These are phyloP conservation scores for Hesperophylax magnus DNA, from an alignment of 1,140 invertebrate species.

Conservation along the genomic window DNA sequence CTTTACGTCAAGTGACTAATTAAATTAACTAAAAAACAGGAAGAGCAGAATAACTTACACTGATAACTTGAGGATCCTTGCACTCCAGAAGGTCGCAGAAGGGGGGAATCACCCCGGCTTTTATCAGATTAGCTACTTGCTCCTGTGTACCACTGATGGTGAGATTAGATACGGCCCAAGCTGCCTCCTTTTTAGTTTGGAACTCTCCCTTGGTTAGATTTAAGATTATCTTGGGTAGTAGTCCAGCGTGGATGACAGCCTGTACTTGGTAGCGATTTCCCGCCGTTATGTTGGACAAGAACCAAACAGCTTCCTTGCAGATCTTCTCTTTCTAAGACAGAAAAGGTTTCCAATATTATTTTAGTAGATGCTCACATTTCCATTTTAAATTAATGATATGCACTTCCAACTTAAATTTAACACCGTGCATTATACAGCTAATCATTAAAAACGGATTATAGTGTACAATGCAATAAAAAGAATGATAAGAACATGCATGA, in stretches of 20 bases:
- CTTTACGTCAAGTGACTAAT: too few species aligned
- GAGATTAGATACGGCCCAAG: constrained; percentile 99
- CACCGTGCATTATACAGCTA: too few species aligned
- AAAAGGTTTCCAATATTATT: constrained; percentile 38
- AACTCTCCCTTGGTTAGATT: constrained; percentile 97
- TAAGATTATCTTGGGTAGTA: constrained; percentile 95
- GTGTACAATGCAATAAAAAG: too few species aligned
- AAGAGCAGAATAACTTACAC: constrained; percentile 61
- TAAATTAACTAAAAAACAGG: too few species aligned
- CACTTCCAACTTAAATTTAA: too few species aligned
- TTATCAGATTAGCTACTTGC: constrained; percentile 90
- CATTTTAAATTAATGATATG: too few species aligned
- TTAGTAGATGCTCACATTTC: too few species aligned
- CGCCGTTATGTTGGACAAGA: constrained; percentile 98
- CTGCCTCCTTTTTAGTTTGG: constrained; percentile 99
- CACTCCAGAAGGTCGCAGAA: constrained; percentile 92
- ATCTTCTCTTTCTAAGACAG: constrained; percentile 75
- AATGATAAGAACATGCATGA: too few species aligned
- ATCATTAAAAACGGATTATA: too few species aligned
- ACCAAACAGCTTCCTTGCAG: constrained; percentile 98
- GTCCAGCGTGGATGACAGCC: constrained; percentile 94
- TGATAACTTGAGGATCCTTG: constrained; percentile 89
- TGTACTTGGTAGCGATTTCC: constrained; percentile 98
- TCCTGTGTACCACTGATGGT: constrained; percentile 96
- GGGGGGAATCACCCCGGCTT: constrained; percentile 90